Base-by-base conservation (phyloP, 2,888 invertebrate species). In the Xestia c-nigrum region DNA sequence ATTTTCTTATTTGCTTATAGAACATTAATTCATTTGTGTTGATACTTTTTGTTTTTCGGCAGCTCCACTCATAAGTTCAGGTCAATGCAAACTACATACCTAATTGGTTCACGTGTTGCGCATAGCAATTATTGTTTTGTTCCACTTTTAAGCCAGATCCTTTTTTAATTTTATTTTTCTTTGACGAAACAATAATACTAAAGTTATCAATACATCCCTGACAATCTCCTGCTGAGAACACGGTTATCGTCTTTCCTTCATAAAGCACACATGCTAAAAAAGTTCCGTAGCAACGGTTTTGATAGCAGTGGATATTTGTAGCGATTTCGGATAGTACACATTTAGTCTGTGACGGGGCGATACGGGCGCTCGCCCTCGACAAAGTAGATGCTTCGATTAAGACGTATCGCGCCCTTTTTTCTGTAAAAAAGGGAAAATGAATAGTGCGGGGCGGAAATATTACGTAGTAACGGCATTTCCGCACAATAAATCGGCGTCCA, bases 401-500 rank as follows among this genome's bases (percentile, higher is more conserved):
- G 96, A 95, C 91, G 93, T 95, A 94, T 94, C 96, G 95, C 94
- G 96, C 96, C 96, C 96, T 95, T 96, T 96, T 96, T 96, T 95
- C 91, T 91, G 93, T 94, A 94, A 96, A 96, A 96, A 96, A 96
- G 93, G 96, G 94, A 96, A 96, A 96, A 94, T 95, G 96, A 95
- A 96, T 94, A 94, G 94, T 93, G 92, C 92, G 89, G 94, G 93
- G 95, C 96, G 97, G 97, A 97, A 96, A 96, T 97, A 97, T 97
- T 97, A 97, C 95, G 90, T 92, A 95, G 94, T 95, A 96, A 96
- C 96, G 95, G 95, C 94, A 94, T 97, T 97, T 97, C 97, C 97
- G 97, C 96, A 93, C 97, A 94, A 97, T 97, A 97, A 97, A 97
- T 96, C 94, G 95, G 93, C 94, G 94, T 93, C 96, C 95, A 97